Base-by-base conservation (phyloP, 92 coral and sea anemone genomes). In the Epizoanthus ramosus region DNA sequence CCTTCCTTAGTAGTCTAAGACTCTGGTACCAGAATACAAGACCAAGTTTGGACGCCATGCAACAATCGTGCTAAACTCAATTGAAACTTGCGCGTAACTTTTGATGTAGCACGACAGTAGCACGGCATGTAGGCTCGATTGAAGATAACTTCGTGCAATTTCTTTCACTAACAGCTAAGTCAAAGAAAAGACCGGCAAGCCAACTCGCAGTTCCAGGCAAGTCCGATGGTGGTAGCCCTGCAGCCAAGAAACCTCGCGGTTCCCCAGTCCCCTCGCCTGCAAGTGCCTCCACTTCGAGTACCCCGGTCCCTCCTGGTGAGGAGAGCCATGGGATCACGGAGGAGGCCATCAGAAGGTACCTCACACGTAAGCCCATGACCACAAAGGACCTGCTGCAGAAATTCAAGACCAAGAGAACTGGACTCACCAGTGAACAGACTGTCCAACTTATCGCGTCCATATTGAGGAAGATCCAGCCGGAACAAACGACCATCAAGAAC, bases 301-400 rank as follows among this genome's bases (percentile, higher is more conserved):
- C 97, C 43, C 93, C 92, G 66, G 93, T 93, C 14, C 91, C 94
- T n/a, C 92, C 98, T 15, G 88, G 88, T 4, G 88, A 85, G 56
- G 98, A 93, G 8, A 87, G 90, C 56, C 92, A 91, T 70, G 93
- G 98, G 71, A 97, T 97, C 82, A 92, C 99, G 2, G 99, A 97
- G 80, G 99, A 97, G 14, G 94, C 97, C 18, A 95, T 97, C 31
- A 92, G 97, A 14, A 87, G 98, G 80, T 97, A 97, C 85, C 98
- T 97, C 67, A 88, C 97, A 3, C 90, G 98, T 15, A 97, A 97
- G 86, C 99, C 99, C 79, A 97, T 97, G 99, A 97, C 99, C 9
- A 97, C 98, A 50, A 97, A 97, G 84, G 99, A 97, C 90, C 87
- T 97, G 53, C 71, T 97, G 37, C 98, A 94, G 83, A 97, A 97